Conservation (phyloP, 2,113 vertebrate genomes). For the Porphyrio hochstetteri region DNA sequence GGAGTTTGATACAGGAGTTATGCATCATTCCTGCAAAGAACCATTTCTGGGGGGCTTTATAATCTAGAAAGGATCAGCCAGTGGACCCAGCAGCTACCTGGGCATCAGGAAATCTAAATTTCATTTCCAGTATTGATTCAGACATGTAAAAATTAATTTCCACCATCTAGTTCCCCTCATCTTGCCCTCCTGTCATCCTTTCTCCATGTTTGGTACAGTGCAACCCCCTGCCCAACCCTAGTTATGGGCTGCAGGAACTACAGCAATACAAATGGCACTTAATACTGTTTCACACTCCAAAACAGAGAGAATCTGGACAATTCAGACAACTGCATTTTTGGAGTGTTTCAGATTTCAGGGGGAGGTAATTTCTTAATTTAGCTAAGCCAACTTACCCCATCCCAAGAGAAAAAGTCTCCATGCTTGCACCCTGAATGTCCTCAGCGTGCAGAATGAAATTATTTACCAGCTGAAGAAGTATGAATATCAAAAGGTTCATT, state of each 20-base stretch:
- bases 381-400: background rate
- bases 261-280: background rate
- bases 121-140: background rate
- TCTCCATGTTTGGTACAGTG: background rate
- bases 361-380: conserved; percentile 26
- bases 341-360: conserved; percentile 7
- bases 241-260: background rate
- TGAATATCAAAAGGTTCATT: conserved; percentile 51
- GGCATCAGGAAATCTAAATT: background rate
- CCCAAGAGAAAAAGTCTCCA: background rate
- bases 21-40: background rate
- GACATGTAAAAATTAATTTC: background rate
- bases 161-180: background rate
- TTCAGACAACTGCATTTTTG: background rate
- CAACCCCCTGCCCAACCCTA: background rate
- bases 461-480: conserved; percentile 8
- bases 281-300: background rate
- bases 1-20: background rate
- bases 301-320: background rate
- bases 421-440: conserved; percentile 11
- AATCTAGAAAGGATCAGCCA: background rate
- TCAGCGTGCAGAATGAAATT: conserved; percentile 23
- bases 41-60: background rate
- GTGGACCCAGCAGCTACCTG: background rate
- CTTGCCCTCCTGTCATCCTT: background rate